Evolutionary conservation across 2,888 invertebrate genomes (phyloP), one percentile per base, ranked within the genome.

Genomic region (Megastigmus dorsalis): DNA sequence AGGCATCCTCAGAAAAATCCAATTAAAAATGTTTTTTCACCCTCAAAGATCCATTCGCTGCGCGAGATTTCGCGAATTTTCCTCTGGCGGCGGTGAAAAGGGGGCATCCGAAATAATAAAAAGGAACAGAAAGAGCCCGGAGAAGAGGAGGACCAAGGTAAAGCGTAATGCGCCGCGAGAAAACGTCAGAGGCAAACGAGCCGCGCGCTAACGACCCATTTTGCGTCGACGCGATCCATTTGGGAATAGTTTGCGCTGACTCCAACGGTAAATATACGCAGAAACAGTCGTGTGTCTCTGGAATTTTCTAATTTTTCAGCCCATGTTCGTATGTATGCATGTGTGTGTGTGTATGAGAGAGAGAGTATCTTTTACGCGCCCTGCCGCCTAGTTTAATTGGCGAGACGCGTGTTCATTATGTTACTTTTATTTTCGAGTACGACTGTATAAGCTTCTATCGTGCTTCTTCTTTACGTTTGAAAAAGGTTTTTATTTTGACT

Each of bases 171-270:
- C 66, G 30, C 52, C 30, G 66, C 41, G 57, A 59, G 57, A 41
- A 41, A 41, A 28, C 26, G 52, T 15, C 15, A 13, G 23, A 52
- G 60, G 63, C 52, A 75, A 75, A 75, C 75, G 75, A 70, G 70
- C n/a, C n/a, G n/a, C 67, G 52, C 66, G 76, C 74, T 77, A 77
- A 77, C 77, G 76, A 77, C 76, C 76, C 74, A 77, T 76, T 76
- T 77, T 70, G 65, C 23, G 57, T 13, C 23, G 26, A 71, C 60
- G 30, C 55, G 65, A 75, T 75, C 72, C 77, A 70, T 77, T 77
- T 75, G 69, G 73, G 75, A 73, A 75, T 67, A 69, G 73, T 75
- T 77, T 66, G n/a, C 66, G 62, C 62, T 36, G n/a, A 65, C 55
- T 67, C 50, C 48, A 71, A 74, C 33, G 5, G 45, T 75, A 75